Base-by-base conservation (phyloP, 2,113 vertebrate species). In the Columba livia region DNA sequence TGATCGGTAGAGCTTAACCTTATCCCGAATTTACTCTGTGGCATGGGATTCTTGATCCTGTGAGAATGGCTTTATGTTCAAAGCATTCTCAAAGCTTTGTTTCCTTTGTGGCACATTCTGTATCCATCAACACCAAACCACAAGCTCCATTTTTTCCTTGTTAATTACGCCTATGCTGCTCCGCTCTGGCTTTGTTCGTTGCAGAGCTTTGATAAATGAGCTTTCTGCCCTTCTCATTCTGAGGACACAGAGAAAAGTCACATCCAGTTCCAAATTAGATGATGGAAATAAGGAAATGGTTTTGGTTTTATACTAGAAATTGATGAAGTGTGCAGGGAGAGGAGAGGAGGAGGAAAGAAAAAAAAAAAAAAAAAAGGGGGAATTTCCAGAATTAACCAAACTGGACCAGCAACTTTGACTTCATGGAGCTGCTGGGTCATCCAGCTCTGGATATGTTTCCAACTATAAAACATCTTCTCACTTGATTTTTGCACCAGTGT, bases 61-160 rank as follows among this genome's bases (percentile, higher is more conserved):
- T 94, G 93, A 96, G 95, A 95, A 73, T 61, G 34, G 84, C 90
- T 95, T 94, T 94, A 57, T 89, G 83, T 95, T 97, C 94, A 97
- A 97, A 97, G 94, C 89, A 89, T 96, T 96, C 94, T 92, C 73
- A 94, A 65, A 88, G 86, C 91, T 96, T 96, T 94, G 83, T 92
- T 95, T 94, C 91, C 34, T 96, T 95, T 94, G 91, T 94, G 89
- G 89, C 84, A 94, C 96, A 95, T 97, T 96, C 85, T 94, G 95
- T 93, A 96, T 94, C 94, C 96, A 97, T 95, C 94, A 97, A 75
- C 91, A 91, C 92, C 89, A 91, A 96, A 91, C 96, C 95, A 96
- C 95, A 97, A 87, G 42, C 86, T 95, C 91, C 57, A 91, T 85
- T 95, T 95, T 94, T 94, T 23, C 69, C 93, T 75, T 67, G 34